A percentile compares a stretch with the other conserved stretches of the same genome.
These are phyloP conservation scores for Leptopilina drosophilae DNA, from an alignment of 2,888 invertebrate species.

Conservation along the genomic window DNA sequence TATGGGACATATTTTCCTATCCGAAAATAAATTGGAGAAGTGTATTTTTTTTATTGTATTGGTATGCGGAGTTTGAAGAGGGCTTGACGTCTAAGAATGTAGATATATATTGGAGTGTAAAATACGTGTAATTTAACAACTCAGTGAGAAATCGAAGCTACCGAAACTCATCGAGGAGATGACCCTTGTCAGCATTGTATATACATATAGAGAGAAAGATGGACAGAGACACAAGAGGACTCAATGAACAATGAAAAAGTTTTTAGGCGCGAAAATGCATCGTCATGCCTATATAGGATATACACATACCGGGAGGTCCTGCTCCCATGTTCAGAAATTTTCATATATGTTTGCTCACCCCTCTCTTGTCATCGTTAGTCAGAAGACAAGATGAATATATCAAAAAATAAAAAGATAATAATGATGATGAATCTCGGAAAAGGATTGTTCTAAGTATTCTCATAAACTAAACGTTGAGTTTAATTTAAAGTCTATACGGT, in stretches of 20 bases:
- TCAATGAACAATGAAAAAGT: constrained; percentile 66
- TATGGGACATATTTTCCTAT: not conserved
- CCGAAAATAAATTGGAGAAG: not conserved
- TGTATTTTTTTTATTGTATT: not conserved
- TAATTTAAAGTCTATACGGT: too few relatives aligned
- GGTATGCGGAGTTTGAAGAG: constrained; percentile 13
- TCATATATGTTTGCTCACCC: constrained; percentile 61
- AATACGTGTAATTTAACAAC: constrained; percentile 41
- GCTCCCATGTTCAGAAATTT: constrained; percentile 69
- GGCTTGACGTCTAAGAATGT: constrained; percentile 34
- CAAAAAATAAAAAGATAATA: constrained; percentile 30
- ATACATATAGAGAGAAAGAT: constrained; percentile 48
- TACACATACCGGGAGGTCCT: constrained; percentile 72
- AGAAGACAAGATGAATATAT: constrained; percentile 28
- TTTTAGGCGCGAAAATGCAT: constrained; percentile 66
- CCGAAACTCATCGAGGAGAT: constrained; percentile 61
- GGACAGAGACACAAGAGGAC: constrained; percentile 60
- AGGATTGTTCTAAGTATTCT: too few relatives aligned
- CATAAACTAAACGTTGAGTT: too few relatives aligned
- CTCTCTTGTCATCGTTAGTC: constrained; percentile 30
- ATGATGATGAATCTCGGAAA: constrained; percentile 9
- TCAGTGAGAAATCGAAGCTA: constrained; percentile 57
- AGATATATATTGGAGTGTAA: constrained; percentile 27
- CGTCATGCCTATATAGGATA: constrained; percentile 63
- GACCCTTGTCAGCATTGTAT: constrained; percentile 61